A percentile compares a stretch with the other conserved stretches of the same genome.
Conservation (phyloP, 2,797 vertebrate genomes). For the Falco berigora region DNA sequence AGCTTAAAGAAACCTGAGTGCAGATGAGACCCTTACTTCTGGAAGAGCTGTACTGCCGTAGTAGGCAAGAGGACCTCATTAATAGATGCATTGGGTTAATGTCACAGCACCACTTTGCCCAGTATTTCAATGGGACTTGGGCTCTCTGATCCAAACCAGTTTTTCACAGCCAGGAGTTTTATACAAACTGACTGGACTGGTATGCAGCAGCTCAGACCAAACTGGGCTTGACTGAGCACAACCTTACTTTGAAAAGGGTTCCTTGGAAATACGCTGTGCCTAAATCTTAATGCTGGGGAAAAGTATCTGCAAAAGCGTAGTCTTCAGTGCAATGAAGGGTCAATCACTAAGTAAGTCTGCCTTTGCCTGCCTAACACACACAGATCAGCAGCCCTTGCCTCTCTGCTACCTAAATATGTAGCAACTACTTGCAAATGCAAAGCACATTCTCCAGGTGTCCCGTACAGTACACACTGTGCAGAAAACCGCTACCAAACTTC, state of each 20-base stretch:
- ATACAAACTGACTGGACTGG: background rate
- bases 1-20: background rate
- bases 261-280: background rate
- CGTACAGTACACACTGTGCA: background rate
- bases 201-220: background rate
- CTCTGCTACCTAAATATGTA: background rate
- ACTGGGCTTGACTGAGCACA: background rate
- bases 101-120: background rate
- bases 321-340: background rate
- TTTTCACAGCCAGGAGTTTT: background rate
- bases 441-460: constrained; percentile 27
- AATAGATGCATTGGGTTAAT: background rate
- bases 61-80: background rate
- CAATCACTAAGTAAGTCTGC: background rate
- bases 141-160: background rate
- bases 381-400: background rate
- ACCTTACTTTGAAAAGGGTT: background rate
- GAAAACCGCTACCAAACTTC: background rate
- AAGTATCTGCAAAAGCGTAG: background rate
- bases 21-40: background rate
- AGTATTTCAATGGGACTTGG: background rate
- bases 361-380: background rate
- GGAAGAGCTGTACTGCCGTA: background rate
- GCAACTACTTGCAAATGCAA: constrained; percentile 2
- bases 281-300: background rate